Percentiles rank a stretch among this genome's conserved stretches.
Evolutionary conservation across 2,113 vertebrate genomes (phyloP).

Genomic region (Pagrus major): DNA sequence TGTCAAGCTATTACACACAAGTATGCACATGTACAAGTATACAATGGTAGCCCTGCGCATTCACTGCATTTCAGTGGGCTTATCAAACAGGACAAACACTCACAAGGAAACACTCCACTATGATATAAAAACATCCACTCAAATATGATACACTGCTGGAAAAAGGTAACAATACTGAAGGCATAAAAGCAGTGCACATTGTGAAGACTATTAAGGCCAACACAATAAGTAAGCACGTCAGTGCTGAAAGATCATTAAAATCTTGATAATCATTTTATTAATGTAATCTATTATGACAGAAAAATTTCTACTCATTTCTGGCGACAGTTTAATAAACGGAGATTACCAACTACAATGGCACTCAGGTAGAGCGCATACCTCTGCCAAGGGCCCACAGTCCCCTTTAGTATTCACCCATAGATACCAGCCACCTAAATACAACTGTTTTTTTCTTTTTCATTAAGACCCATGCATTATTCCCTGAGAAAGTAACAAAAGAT

Average conservation of each 20-base stretch:
- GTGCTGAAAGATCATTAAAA: not conserved
- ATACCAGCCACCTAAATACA: too few relatives aligned
- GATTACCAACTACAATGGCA: too few relatives aligned
- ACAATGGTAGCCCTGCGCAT: not conserved
- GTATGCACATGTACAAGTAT: not conserved
- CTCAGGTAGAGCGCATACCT: too few relatives aligned
- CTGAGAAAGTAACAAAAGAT: too few relatives aligned
- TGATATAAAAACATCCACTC: constrained; percentile 3
- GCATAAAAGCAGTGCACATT: not conserved
- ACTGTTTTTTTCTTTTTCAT: too few relatives aligned
- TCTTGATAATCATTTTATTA: not conserved
- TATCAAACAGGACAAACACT: constrained; percentile 1
- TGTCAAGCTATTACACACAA: not conserved
- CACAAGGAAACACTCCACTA: not conserved
- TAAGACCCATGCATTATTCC: too few relatives aligned
- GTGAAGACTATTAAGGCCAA: not conserved
- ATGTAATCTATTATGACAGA: not conserved
- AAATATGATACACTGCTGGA: not conserved
- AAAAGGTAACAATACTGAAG: not conserved
- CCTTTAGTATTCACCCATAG: too few relatives aligned
- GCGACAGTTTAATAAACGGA: not conserved
- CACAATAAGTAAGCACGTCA: not conserved
- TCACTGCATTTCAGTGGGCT: not conserved
- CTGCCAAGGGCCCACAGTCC: too few relatives aligned
- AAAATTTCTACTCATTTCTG: not conserved